Conservation (phyloP, 1,140 invertebrate species). For the Diplogasteroides magnus region DNA sequence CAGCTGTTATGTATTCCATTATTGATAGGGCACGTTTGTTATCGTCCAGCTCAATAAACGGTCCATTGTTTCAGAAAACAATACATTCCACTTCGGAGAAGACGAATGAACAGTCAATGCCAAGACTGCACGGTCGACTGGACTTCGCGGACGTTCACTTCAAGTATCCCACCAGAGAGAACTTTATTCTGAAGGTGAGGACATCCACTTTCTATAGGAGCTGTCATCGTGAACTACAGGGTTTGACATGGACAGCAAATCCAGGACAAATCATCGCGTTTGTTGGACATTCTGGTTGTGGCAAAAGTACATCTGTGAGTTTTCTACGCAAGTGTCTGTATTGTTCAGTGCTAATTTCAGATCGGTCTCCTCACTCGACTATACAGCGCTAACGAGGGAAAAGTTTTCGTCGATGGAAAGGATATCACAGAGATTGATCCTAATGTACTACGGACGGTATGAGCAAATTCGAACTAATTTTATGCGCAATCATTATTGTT, state of each 20-base stretch:
- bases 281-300: slow-evolving; percentile 63
- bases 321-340: slow-evolving; percentile 40
- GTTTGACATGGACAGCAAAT: slow-evolving; percentile 64
- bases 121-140: neutral
- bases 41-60: neutral
- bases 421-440: slow-evolving; percentile 34
- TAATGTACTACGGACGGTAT: slow-evolving; percentile 15
- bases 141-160: neutral
- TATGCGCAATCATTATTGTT: neutral
- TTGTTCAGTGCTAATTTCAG: neutral
- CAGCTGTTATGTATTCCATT: slow-evolving; percentile 37
- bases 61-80: neutral
- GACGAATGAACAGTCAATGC: neutral
- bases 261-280: slow-evolving; percentile 83
- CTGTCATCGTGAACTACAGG: slow-evolving; percentile 64
- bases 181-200: neutral
- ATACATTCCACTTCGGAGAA: neutral
- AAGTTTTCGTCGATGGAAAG: slow-evolving; percentile 36
- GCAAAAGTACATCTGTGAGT: slow-evolving; percentile 58
- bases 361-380: slow-evolving; percentile 46
- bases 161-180: neutral
- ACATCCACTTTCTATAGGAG: neutral
- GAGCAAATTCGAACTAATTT: neutral
- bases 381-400: slow-evolving; percentile 52
- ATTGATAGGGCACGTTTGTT: slow-evolving; percentile 58